Percentiles rank a stretch among this genome's conserved stretches.
Evolutionary conservation across 2,888 invertebrate species (phyloP).

Genomic region (Drosophila putrida): DNA sequence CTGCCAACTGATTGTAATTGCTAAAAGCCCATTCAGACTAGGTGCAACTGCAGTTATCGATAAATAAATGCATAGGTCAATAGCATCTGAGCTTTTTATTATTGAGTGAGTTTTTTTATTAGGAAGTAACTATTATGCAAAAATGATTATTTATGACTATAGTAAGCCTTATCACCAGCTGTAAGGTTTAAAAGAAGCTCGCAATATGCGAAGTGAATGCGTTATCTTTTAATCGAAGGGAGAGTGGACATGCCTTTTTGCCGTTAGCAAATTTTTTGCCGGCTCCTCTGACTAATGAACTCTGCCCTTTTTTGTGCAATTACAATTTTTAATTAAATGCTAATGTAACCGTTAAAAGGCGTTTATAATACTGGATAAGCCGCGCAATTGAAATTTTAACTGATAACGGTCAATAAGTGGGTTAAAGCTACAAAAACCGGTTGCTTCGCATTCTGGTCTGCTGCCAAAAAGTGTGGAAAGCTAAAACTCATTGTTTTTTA

Average conservation of each 20-base stretch:
- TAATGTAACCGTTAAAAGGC: constrained; percentile 8
- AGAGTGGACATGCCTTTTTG: constrained; percentile 48
- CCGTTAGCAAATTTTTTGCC: constrained; percentile 39
- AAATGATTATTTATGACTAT: neutral
- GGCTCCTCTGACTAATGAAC: constrained; percentile 48
- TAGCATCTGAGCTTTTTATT: neutral
- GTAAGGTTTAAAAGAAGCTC: neutral
- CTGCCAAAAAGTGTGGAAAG: constrained; percentile 17
- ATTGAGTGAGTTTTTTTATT: neutral
- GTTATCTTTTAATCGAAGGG: neutral
- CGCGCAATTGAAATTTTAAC: constrained; percentile 53
- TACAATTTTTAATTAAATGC: constrained; percentile 18
- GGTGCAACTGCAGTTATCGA: constrained; percentile 25
- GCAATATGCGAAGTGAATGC: too few species aligned
- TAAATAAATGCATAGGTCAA: neutral
- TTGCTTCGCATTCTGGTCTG: constrained; percentile 34
- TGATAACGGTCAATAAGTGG: constrained; percentile 22
- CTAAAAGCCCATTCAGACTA: constrained; percentile 8
- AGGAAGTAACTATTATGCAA: neutral
- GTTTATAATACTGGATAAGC: constrained; percentile 37
- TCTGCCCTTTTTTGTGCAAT: constrained; percentile 60
- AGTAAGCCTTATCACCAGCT: neutral
- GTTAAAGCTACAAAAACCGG: constrained; percentile 58
- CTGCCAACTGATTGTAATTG: constrained; percentile 54
- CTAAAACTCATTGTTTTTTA: constrained; percentile 45